A percentile compares a stretch with the other conserved stretches of the same genome.
Conservation (phyloP, 2,888 invertebrate species). For the Alloscopus bannaensis region DNA sequence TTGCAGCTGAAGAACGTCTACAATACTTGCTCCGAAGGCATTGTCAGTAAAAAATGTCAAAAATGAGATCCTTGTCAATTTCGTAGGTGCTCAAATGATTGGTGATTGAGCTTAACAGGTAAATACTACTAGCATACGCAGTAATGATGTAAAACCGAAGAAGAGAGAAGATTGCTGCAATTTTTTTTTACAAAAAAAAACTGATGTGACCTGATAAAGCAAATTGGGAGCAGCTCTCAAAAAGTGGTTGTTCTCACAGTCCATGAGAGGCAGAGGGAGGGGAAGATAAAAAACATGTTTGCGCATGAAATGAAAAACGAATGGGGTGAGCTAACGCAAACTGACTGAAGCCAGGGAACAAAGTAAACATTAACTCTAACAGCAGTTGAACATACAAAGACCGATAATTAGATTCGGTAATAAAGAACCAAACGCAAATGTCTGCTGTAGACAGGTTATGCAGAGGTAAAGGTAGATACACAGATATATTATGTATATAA, state of each 20-base stretch:
- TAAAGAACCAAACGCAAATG: conserved; percentile 37
- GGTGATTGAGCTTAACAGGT: conserved; percentile 7
- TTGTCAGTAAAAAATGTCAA: conserved; percentile 20
- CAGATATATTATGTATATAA: no score
- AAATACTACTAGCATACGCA: conserved; percentile 24
- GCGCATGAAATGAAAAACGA: conserved; percentile 24
- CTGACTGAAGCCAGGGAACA: conserved; percentile 40
- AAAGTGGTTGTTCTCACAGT: conserved; percentile 62
- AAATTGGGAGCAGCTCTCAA: conserved; percentile 52
- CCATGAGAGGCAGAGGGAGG: conserved; percentile 17
- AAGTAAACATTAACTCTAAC: conserved; percentile 49
- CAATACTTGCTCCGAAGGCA: no score
- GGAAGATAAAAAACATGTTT: conserved; percentile 43
- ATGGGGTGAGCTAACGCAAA: conserved; percentile 15
- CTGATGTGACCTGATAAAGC: conserved; percentile 60
- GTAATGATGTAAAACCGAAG: conserved; percentile 9
- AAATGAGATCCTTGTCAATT: conserved; percentile 18
- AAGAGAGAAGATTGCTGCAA: conserved; percentile 41
- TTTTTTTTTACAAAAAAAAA: conserved; percentile 48
- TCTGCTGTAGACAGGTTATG: no score
- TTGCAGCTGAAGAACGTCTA: no score
- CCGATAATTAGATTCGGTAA: conserved; percentile 57
- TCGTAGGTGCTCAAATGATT: conserved; percentile 13
- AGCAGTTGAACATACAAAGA: conserved; percentile 49
- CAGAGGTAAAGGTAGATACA: no score